Base-by-base conservation (phyloP, 2,888 invertebrate genomes). In the Agrotis segetum region DNA sequence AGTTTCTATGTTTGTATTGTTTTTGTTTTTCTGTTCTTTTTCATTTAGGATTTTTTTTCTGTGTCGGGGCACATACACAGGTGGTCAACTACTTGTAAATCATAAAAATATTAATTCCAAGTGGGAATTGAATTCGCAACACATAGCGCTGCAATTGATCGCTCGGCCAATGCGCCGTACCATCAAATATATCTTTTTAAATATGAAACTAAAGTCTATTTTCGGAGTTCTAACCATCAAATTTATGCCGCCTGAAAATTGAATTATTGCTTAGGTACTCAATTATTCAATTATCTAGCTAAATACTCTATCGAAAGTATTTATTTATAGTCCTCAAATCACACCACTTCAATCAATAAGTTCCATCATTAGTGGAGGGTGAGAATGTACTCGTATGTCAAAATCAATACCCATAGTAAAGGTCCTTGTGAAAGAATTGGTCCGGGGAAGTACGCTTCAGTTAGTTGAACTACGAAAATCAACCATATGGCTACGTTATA, bases 381-480 rank as follows among this genome's bases (percentile, higher is more conserved):
- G 77, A 29, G 77, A 73, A 69, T 68, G 11, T 21, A 53, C 21
- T 55, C 77, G 68, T 55, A 49, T 77, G 77, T 66, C 19, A 24
- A 74, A 75, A 75, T 72, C 67, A 52, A 72, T 72, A 66, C 7
- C 19, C 0, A 52, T 19, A 52, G 17, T 40, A 3, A 2, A 29
- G 40, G 5, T 52, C 3, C 49, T 44, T 49, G 24, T 56, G 2
- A 29, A 52, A 70, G 47, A 29, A 24, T 49, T 70, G 13, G 6
- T 24, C 1, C 14, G 16, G 34, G 13, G 4, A 46, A 50, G 5
- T 40, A 6, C 6, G 50, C 47, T 49, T 2, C 1, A 59, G 34
- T 11, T 6, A 56, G 6, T 56, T 34, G 13, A n/a, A n/a, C 56
- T 34, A n/a, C 2, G 56, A 56, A 1, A n/a, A 34, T 56, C n/a